Base-by-base conservation (phyloP, 2,797 vertebrate species). In the Myotis planiceps region DNA sequence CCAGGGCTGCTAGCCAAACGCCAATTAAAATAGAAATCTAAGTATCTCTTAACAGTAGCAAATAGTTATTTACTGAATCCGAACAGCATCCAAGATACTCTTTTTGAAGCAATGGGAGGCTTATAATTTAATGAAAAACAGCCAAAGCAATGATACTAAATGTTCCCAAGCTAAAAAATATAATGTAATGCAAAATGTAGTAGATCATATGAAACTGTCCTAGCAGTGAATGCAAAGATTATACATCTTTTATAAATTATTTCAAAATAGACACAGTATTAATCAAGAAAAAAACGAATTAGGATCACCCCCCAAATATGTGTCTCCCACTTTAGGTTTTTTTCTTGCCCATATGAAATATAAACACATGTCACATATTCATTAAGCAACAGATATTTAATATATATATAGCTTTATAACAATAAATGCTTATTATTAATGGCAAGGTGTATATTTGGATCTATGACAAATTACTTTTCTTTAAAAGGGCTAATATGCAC, bases 121-220 rank as follows among this genome's bases (percentile, higher is more conserved):
- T 65, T 51, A 78, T 23, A 37, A 76, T 82, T 19, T 84, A 95
- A 88, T 15, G 15, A 45, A 91, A 91, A 58, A 21, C 1, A 95
- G 0, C 0, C 27, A 85, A 96, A 90, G 9, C 66, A 93, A 95
- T 42, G 78, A 90, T 7, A 74, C 9, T 84, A 69, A 95, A 45
- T 66, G 32, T 53, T 94, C 21, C 53, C 63, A 63, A 87, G 68
- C 76, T 90, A 90, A 69, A 80, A 83, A 83, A 81, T 66, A 93
- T 34, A 72, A 0, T 63, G 9, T 49, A 72, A 76, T 74, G 47
- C 0, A 95, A 92, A 92, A 76, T 72, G 69, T 55, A 93, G n/a
- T 37, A 63, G 34, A 29, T 32, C 23, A 92, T 39, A 60, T 39
- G 32, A 72, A 88, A 85, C 0, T 32, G 68, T 42, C 10, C 42